phyloP scores from a whole-genome alignment of 2,113 vertebrate species.

The Apteryx mantelli region DNA sequence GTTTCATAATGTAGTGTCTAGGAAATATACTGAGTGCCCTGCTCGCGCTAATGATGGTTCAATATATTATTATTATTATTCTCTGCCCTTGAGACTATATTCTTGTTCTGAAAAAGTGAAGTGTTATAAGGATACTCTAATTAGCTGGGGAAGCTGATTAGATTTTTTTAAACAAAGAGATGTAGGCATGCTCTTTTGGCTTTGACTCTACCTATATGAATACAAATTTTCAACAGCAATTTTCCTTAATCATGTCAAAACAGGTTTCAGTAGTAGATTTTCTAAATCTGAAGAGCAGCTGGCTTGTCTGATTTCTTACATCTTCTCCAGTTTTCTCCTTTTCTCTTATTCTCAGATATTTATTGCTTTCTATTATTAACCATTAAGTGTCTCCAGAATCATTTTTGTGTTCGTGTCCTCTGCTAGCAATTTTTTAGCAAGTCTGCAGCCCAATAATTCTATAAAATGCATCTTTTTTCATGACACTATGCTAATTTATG shows the following conservation, averaged over 20 bases:
- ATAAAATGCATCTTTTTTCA: slow-evolving; percentile 9
- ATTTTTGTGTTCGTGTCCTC: slow-evolving; percentile 11
- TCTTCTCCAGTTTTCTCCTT: neutral
- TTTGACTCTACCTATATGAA: neutral
- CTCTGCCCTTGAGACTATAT: neutral
- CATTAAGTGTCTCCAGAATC: slow-evolving; percentile 3
- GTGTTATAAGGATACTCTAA: neutral
- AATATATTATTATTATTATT: neutral
- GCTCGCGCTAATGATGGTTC: neutral
- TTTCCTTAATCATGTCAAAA: neutral
- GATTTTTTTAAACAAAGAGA: neutral
- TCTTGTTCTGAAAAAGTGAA: neutral
- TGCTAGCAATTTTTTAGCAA: slow-evolving; percentile 8
- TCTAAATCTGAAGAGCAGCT: neutral
- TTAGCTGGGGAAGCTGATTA: neutral
- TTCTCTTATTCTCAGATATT: neutral
- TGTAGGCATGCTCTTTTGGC: neutral
- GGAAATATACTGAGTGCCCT: neutral
- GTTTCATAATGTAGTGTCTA: neutral
- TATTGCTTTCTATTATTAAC: slow-evolving; percentile 9
- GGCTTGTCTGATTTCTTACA: neutral
- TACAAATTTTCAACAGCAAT: neutral
- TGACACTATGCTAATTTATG: slow-evolving; percentile 36
- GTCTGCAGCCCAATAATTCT: neutral
- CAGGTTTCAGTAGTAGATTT: neutral